Conservation (phyloP, 2,113 vertebrate genomes). For the Nibea albiflora region DNA sequence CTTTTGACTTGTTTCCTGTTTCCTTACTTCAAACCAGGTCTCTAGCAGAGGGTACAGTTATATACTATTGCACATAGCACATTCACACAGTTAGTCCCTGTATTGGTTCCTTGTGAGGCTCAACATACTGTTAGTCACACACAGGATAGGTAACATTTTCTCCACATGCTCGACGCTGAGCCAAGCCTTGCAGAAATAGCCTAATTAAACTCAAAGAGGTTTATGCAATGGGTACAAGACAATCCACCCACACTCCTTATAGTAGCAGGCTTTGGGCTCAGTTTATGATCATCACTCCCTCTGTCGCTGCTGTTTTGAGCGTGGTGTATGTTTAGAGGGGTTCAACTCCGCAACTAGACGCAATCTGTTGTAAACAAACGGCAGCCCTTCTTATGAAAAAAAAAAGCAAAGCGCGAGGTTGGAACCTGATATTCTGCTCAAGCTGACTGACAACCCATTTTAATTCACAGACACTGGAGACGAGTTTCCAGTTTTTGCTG, state of each 20-base stretch:
- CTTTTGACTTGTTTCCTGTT: constrained; percentile 4
- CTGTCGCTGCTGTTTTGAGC: neutral
- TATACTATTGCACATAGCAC: neutral
- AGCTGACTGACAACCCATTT: constrained; percentile 1
- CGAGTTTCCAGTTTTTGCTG: neutral
- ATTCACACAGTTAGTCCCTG: neutral
- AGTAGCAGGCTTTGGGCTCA: neutral
- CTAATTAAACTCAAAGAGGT: neutral
- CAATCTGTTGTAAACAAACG: neutral
- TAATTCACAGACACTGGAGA: constrained; percentile 2
- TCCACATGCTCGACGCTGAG: neutral
- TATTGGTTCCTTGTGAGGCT: neutral
- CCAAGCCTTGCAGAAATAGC: neutral
- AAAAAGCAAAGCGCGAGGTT: neutral
- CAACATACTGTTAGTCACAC: neutral
- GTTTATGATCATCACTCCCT: neutral
- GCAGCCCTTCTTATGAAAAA: too few relatives aligned
- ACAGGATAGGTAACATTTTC: neutral
- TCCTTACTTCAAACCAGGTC: neutral
- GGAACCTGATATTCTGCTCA: neutral
- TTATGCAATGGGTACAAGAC: neutral
- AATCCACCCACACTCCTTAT: neutral
- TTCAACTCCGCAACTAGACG: neutral
- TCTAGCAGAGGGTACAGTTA: neutral
- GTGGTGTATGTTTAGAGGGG: neutral